Base-by-base conservation (phyloP, 2,113 vertebrate genomes). In the Sterna hirundo region DNA sequence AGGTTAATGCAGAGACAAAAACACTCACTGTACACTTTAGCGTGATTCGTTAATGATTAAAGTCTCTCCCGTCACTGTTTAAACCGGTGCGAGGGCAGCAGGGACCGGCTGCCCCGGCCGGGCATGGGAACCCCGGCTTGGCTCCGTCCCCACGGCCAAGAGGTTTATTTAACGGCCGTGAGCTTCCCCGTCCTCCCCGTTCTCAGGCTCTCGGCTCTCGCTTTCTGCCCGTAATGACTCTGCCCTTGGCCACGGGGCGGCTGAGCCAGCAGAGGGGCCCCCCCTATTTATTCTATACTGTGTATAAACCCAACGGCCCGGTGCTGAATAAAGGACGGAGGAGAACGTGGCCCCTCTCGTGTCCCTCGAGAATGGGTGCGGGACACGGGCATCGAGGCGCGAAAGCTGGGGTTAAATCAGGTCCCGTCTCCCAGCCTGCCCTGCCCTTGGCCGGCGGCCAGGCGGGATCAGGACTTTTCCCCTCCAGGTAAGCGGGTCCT, bases 1-100 rank as follows among this genome's bases (percentile, higher is more conserved):
- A 69, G 72, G 60, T 70, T 13, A 3, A 49, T 3, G 55, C 66
- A 38, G 2, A 58, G 68, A 26, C 20, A 15, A 55, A 77, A 25
- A 6, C 71, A 6, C 18, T 4, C 1, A 15, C 68, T 34, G 51
- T 36, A 6, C 55, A 42, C 15, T 22, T 8, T 1, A 51, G 76
- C 0, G 9, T 21, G 71, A 4, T 18, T n/a, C 3, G 93, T 97
- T 96, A 97, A 96, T 89, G 65, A 96, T 97, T 97, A 89, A 83
- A 87, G 13, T 10, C 60, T 40, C 60, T 81, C 61, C 74, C n/a
- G 93, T 62, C 89, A 93, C 91, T 97, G 74, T 88, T 96, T 92
- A 95, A 96, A 61, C 86, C 15, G 1, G n/a, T 2, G 70, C 2
- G 8, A 71, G 75, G 64, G 49, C 44, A 62, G 69, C 13, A 2